Evolutionary conservation across 2,113 vertebrate genomes (phyloP), one percentile per base, ranked within the genome.

Genomic region (Alexandromys fortis): DNA sequence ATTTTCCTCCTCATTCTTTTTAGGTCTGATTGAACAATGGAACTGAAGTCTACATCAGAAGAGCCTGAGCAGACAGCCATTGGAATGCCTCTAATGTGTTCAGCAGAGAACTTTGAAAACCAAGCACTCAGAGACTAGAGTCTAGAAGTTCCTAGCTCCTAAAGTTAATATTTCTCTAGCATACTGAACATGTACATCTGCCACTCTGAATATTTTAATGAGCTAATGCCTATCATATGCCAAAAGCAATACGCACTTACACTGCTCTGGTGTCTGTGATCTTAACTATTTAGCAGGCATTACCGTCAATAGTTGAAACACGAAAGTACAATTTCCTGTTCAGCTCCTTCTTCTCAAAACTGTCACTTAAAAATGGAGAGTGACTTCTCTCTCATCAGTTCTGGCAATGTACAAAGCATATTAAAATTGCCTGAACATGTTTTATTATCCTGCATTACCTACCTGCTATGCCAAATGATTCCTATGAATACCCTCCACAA

Each of bases 211-310:
- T 94, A 95, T 94, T 94, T 92, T 94, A 96, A 95, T 96, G 86
- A 94, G 77, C 55, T 96, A 92, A 94, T 94, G 88, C 92, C 95
- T 98, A 82, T 88, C 92, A 89, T 94, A 91, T 95, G 95, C 92
- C 94, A 93, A 7, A 33, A 93, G 35, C 65, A 94, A 68, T 89
- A 90, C 90, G 79, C 2, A 68, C 47, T 89, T 49, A 24, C n/a
- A 42, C 67, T 82, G 47, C 81, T 93, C 47, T 76, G 24, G 4
- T 85, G 35, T 90, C 93, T 92, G 10, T 90, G 77, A 86, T 92
- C 45, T 61, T 95, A 96, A 77, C 30, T 61, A 35, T n/a, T 96
- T 93, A 90, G 42, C 90, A 92, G 81, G n/a, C 75, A 55, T 76
- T 95, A 61, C 33, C 52, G 94, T 95, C 63, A 89, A 61, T n/a